Evolutionary conservation across 2,888 invertebrate genomes (phyloP).

Genomic region (Pecten maximus): DNA sequence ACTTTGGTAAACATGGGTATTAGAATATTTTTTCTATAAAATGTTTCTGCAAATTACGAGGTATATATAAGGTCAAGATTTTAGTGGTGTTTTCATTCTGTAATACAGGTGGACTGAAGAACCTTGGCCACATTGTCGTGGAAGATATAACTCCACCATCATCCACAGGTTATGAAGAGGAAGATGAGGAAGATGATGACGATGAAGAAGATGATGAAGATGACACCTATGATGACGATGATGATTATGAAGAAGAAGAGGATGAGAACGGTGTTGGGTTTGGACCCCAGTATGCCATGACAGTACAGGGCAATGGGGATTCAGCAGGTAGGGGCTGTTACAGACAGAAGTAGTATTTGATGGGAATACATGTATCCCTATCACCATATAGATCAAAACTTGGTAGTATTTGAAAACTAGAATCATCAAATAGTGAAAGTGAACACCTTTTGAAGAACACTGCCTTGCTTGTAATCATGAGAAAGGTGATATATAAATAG

Average conservation of each 20-base stretch:
- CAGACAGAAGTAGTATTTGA: no score
- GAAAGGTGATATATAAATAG: no score
- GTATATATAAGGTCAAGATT: no score
- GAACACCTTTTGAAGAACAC: no score
- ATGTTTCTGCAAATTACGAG: no score
- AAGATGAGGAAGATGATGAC: slow-evolving; percentile 54
- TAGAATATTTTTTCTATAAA: no score
- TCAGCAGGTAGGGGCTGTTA: neutral
- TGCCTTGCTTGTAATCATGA: no score
- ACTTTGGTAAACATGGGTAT: no score
- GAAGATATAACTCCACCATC: slow-evolving; percentile 60
- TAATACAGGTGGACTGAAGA: slow-evolving; percentile 5
- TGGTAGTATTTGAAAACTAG: no score
- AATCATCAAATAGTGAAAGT: no score
- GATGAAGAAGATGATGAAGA: slow-evolving; percentile 64
- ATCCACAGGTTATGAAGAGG: slow-evolving; percentile 50
- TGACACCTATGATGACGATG: slow-evolving; percentile 59
- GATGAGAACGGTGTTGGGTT: slow-evolving; percentile 60
- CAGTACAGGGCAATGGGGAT: neutral
- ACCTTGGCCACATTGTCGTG: slow-evolving; percentile 26
- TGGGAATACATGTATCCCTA: no score
- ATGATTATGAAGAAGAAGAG: slow-evolving; percentile 66
- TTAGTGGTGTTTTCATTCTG: neutral
- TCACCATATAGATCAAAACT: no score
- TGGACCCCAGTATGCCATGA: slow-evolving; percentile 58